Conservation (phyloP, 1,140 invertebrate genomes). For the Formica selysi region DNA sequence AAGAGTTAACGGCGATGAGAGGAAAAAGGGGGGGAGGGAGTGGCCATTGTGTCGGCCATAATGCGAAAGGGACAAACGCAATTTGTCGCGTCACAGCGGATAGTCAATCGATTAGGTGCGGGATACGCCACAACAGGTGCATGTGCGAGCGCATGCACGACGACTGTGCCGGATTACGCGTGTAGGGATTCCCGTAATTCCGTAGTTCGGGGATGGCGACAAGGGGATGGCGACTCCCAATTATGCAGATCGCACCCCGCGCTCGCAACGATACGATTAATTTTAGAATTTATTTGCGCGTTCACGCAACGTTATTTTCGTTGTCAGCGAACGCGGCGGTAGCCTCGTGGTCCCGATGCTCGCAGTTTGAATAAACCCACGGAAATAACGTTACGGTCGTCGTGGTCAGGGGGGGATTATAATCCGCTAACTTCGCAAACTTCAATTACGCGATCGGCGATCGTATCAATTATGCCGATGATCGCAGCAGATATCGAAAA, state of each 20-base stretch:
- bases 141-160: constrained; percentile 61
- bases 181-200: constrained; percentile 65
- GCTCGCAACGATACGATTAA: constrained; percentile 44
- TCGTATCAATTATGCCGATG: background rate
- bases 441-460: background rate
- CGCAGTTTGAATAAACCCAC: constrained; percentile 19
- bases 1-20: constrained; percentile 51
- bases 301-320: constrained; percentile 36
- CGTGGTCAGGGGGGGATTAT: background rate
- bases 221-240: constrained; percentile 17
- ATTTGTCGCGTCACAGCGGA: constrained; percentile 82
- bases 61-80: constrained; percentile 76
- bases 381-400: constrained; percentile 23
- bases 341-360: constrained; percentile 2
- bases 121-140: constrained; percentile 79
- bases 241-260: constrained; percentile 59
- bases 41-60: constrained; percentile 64
- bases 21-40: background rate
- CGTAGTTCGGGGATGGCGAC: constrained; percentile 46
- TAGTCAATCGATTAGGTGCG: constrained; percentile 81
- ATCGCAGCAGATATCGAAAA: background rate
- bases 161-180: constrained; percentile 68
- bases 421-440: background rate
- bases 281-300: constrained; percentile 59
- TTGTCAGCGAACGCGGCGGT: background rate